A percentile compares a stretch with the other conserved stretches of the same genome.
These are phyloP conservation scores for Antechinus flavipes DNA, from an alignment of 2,113 vertebrate genomes.

Conservation along the genomic window DNA sequence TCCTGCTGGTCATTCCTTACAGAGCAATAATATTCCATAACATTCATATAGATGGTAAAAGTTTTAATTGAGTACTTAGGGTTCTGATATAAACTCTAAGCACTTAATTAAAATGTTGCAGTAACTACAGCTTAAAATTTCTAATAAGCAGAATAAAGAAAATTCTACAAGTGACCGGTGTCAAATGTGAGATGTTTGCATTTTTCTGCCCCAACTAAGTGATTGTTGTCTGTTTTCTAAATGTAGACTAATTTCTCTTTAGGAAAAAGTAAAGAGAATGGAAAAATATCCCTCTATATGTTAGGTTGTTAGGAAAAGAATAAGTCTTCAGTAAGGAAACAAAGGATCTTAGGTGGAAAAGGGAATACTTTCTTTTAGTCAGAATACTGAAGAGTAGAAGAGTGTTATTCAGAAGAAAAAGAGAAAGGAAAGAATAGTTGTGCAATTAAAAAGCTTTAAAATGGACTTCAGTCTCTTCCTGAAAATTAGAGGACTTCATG, in stretches of 20 bases:
- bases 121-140: not conserved
- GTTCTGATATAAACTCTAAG: not conserved
- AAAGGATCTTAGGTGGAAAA: not conserved
- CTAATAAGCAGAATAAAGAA: not conserved
- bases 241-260: not conserved
- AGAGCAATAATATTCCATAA: too few species aligned
- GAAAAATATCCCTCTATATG: not conserved
- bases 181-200: not conserved
- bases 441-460: not conserved
- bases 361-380: not conserved
- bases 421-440: not conserved
- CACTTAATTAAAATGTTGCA: not conserved
- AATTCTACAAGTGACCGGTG: not conserved
- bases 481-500: too few species aligned
- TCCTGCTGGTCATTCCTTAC: too few species aligned
- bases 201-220: not conserved
- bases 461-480: not conserved
- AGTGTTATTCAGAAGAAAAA: not conserved
- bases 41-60: not conserved
- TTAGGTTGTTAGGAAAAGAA: not conserved
- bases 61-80: not conserved
- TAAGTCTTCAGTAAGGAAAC: not conserved
- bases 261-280: not conserved
- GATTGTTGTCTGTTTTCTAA: not conserved
- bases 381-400: not conserved